These are phyloP conservation scores for Troides aeacus DNA, from an alignment of 2,888 invertebrate genomes.

Conservation along the genomic window DNA sequence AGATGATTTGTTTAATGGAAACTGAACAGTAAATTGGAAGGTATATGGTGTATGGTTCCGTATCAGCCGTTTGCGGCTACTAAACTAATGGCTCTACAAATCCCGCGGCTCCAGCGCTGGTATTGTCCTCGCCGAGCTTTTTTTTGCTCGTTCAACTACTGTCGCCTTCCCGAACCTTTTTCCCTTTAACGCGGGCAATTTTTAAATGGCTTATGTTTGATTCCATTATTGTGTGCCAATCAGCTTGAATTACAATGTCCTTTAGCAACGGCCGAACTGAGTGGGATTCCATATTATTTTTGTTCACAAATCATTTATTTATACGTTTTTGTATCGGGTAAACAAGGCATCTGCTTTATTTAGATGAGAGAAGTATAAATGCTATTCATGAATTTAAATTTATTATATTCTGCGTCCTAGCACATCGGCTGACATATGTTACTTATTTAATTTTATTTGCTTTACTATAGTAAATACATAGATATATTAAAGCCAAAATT, in stretches of 20 bases:
- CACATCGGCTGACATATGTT: conserved; percentile 37
- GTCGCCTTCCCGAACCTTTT: conserved; percentile 63
- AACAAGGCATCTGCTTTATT: conserved; percentile 72
- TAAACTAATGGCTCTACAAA: conserved; percentile 75
- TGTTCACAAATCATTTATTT: conserved; percentile 71
- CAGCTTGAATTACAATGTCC: conserved; percentile 79
- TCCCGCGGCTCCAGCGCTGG: conserved; percentile 65
- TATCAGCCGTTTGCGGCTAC: conserved; percentile 19
- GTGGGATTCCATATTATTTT: conserved; percentile 70
- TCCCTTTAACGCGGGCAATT: conserved; percentile 75
- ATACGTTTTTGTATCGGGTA: conserved; percentile 62
- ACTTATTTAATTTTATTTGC: conserved; percentile 25
- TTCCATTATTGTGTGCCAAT: conserved; percentile 81
- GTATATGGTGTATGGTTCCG: conserved; percentile 19
- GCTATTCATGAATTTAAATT: conserved; percentile 60
- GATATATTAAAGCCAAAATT: too few relatives aligned
- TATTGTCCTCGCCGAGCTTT: conserved; percentile 67
- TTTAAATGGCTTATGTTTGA: conserved; percentile 79
- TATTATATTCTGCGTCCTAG: conserved; percentile 52
- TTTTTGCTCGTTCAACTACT: conserved; percentile 70
- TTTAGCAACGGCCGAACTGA: conserved; percentile 72
- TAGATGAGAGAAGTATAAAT: conserved; percentile 59
- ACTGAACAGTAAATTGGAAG: conserved; percentile 24
- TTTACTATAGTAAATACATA: not conserved
- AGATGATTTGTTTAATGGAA: not conserved